Conservation (phyloP, 2,797 vertebrate genomes). For the Leuciscus waleckii region DNA sequence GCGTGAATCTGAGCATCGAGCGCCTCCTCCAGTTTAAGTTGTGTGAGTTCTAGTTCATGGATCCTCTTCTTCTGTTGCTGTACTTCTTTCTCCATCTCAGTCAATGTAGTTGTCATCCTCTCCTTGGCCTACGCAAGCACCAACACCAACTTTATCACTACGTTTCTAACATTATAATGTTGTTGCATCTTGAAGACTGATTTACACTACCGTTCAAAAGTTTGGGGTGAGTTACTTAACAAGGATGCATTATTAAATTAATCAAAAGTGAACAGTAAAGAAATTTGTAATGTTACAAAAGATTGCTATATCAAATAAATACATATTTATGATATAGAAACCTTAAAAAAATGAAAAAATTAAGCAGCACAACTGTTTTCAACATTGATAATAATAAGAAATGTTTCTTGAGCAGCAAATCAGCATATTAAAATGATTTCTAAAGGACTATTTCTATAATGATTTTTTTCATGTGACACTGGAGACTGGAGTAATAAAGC, state of each 20-base stretch:
- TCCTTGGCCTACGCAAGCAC: slow-evolving; percentile 69
- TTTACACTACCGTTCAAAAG: background rate
- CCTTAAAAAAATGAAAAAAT: too few relatives aligned
- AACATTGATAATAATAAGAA: background rate
- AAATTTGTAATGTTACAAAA: background rate
- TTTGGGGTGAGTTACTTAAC: background rate
- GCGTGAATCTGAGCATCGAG: slow-evolving; percentile 81
- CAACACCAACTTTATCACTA: slow-evolving; percentile 2
- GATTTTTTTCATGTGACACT: background rate
- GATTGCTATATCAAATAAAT: background rate
- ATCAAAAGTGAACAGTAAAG: background rate
- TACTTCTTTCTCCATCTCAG: slow-evolving; percentile 75
- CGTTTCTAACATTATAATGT: background rate
- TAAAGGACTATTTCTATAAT: background rate
- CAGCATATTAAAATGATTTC: background rate
- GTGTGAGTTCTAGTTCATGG: slow-evolving; percentile 78
- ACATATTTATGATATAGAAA: too few relatives aligned
- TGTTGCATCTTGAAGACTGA: background rate
- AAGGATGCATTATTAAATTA: background rate
- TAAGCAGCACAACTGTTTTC: background rate
- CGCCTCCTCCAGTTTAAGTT: slow-evolving; percentile 76
- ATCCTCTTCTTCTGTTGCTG: slow-evolving; percentile 78
- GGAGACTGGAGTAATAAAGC: background rate
- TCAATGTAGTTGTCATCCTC: slow-evolving; percentile 75
- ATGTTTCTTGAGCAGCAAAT: background rate